Evolutionary conservation across 2,797 vertebrate genomes (phyloP).

Genomic region (Neosalanx taihuensis): DNA sequence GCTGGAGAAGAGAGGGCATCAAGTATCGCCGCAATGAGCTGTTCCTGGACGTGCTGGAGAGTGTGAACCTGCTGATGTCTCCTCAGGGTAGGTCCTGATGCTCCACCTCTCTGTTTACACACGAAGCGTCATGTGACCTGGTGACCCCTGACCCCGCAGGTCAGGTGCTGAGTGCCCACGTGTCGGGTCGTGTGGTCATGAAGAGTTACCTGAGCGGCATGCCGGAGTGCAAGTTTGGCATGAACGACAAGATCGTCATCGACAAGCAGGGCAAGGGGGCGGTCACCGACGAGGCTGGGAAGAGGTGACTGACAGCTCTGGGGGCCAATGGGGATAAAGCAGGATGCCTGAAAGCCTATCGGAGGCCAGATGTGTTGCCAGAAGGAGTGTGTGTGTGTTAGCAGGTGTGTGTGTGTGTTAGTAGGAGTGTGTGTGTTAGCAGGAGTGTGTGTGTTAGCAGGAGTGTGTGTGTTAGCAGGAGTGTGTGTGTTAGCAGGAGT

Average conservation of each 20-base stretch:
- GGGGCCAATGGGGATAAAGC: neutral
- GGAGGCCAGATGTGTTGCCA: neutral
- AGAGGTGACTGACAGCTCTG: conserved; percentile 79
- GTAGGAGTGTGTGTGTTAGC: too few relatives aligned
- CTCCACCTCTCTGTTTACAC: neutral
- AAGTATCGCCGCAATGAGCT: conserved; percentile 98
- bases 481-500: too few relatives aligned
- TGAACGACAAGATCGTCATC: conserved; percentile 99
- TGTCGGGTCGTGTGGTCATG: conserved; percentile 98
- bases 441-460: too few relatives aligned
- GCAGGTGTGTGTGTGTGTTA: too few relatives aligned
- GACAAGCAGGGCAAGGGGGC: conserved; percentile 98
- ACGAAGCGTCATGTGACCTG: neutral
- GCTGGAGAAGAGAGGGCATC: conserved; percentile 97
- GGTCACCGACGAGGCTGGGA: conserved; percentile 89
- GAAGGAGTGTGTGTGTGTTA: too few relatives aligned
- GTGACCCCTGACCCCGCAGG: conserved; percentile 65
- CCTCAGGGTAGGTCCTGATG: conserved; percentile 86
- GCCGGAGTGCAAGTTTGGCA: conserved; percentile 99
- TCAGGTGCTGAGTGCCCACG: conserved; percentile 96
- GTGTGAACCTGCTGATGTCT: conserved; percentile 98
- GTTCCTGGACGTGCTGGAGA: conserved; percentile 96
- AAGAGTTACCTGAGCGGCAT: conserved; percentile 99
- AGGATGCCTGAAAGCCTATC: neutral
- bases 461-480: too few relatives aligned